Base-by-base conservation (phyloP, 2,888 invertebrate species). In the Latheticus oryzae region DNA sequence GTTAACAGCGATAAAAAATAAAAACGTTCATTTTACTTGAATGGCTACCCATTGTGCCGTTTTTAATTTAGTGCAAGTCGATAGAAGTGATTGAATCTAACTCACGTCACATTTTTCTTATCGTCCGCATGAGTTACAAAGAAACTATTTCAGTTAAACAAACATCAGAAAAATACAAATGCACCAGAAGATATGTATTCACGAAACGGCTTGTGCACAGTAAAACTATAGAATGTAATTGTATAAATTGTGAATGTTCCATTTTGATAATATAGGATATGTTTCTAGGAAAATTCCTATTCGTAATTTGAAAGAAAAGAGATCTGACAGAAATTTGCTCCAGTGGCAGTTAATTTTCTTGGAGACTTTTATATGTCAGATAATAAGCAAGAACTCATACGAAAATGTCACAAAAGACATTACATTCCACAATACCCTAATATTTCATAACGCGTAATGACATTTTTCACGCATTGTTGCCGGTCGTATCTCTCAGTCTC, bases 381-480 rank as follows among this genome's bases (percentile, higher is more conserved):
- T 57, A 57, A 51, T 57, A 57, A 57, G 42, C 42, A 51, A 23
- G 30, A 26, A 51, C 48, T 43, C 57, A 57, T 51, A 56, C 33
- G 43, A 30, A 57, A 57, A 57, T 57, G 57, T 57, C 57, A 57
- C 57, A 57, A 51, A 57, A 35, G 57, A 57, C 57, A 57, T 57
- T 57, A 57, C 42, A 56, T 16, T 48, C 56, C 33, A 56, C 56
- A 56, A 50, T 56, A 35, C 42, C 21, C 56, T 48, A 51, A 58
- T 58, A 61, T 58, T 58, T 58, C 58, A 43, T 28, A 50, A 35
- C 11, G 48, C 48, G 16, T 61, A 58, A 61, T 61, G 57, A 55
- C 51, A 58, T 58, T 58, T 51, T 58, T 52, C 48, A 58, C 61
- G 61, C 58, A 58, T 61, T 61, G 60, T 54, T 42, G 48, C 40